Percentiles rank a stretch among this genome's conserved stretches.
These are phyloP conservation scores for Catagonus wagneri DNA, from an alignment of 2,113 vertebrate genomes.

Conservation along the genomic window DNA sequence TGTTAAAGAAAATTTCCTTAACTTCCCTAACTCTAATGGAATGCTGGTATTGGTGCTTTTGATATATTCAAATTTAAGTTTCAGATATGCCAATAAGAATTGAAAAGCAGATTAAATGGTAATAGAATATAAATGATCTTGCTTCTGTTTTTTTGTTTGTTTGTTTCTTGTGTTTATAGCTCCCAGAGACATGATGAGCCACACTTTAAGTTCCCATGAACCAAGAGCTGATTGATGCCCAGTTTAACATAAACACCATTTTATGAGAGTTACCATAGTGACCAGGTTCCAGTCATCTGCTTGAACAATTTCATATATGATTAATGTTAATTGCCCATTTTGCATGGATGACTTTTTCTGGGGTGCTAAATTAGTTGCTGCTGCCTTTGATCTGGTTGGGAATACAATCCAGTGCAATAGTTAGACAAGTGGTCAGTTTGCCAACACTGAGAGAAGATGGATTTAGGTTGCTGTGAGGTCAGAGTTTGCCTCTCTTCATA, in stretches of 20 bases:
- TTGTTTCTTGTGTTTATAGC: background rate
- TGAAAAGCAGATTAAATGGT: background rate
- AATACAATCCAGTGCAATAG: conserved; percentile 83
- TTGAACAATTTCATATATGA: conserved; percentile 85
- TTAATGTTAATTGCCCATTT: conserved; percentile 89
- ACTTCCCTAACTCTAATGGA: background rate
- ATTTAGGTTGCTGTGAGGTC: conserved; percentile 84
- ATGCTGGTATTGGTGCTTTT: background rate
- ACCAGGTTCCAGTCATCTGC: conserved; percentile 79
- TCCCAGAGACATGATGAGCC: background rate
- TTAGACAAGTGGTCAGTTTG: conserved; percentile 86
- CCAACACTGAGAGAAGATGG: conserved; percentile 81
- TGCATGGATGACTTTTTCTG: conserved; percentile 82
- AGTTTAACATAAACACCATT: conserved; percentile 56
- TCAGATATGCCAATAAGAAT: conserved; percentile 5
- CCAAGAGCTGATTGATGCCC: background rate
- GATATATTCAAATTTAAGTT: background rate
- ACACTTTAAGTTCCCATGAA: background rate
- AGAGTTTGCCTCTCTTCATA: conserved; percentile 84
- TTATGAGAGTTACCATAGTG: conserved; percentile 71
- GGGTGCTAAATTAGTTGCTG: conserved; percentile 83
- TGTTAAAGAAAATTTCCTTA: conserved; percentile 33
- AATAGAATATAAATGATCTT: conserved; percentile 21
- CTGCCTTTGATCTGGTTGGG: conserved; percentile 86
- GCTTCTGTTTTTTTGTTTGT: background rate